Base-by-base conservation (phyloP, 2,797 vertebrate species). In the Xenentodon cancila region DNA sequence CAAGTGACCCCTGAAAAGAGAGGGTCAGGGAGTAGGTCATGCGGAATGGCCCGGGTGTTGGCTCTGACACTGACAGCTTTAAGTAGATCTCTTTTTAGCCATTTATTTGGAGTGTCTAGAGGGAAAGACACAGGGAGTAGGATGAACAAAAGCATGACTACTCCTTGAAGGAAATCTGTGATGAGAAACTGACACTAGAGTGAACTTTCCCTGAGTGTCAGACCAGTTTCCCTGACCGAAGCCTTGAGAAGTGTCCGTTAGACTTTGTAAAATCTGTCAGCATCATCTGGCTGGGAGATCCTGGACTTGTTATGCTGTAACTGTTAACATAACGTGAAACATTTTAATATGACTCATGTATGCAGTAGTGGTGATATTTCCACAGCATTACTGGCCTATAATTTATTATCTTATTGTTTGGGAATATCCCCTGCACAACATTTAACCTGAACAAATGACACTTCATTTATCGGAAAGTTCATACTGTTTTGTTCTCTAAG, bases 11-110 rank as follows among this genome's bases (percentile, higher is more conserved):
- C 79, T 83, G 87, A 92, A 91, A 88, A 88, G 88, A 90, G 84
- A 82, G 92, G 95, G 95, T 93, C 92, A 92, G 81, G 59, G 82
- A 88, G 80, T 82, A 90, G 93, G 94, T 92, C 93, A 87, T 90
- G 91, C 85, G 85, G 93, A 93, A 94, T 93, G 91, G 92, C 93
- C 89, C 85, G 81, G 65, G 90, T 92, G 91, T 87, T 88, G 86
- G 88, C 92, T 92, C 77, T 92, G 79, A 90, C 88, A 88, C 88
- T 95, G 95, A 95, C 94, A 94, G 93, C 88, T 90, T 92, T 92
- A 92, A 93, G 91, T 89, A 92, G 93, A 93, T 92, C 91, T 90
- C 88, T 93, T 89, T 92, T 93, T 91, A 92, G 90, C 83, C 73
- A 84, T 93, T 94, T 89, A 88, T 92, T 89, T 93, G 82, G 88